Conservation (phyloP, 2,888 invertebrate species). For the Acanthosoma haemorrhoidale region DNA sequence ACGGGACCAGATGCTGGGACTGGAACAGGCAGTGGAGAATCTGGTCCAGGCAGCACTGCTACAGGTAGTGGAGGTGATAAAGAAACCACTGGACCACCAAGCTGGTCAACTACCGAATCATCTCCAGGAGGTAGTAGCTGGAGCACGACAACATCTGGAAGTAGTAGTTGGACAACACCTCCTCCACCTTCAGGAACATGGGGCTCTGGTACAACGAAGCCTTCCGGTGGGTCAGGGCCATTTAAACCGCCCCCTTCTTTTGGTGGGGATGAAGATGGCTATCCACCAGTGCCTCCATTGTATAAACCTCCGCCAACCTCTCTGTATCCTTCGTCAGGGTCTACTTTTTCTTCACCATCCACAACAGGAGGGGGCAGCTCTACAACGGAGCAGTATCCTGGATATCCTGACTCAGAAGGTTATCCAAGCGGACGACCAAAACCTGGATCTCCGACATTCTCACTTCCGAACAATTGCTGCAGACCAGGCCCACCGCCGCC, state of each 20-base stretch:
- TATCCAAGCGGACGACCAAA: conserved; percentile 10
- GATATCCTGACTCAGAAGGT: not conserved
- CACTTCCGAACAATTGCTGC: conserved; percentile 34
- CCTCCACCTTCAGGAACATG: conserved; percentile 32
- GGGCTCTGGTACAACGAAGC: conserved; percentile 1
- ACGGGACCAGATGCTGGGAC: conserved; percentile 43
- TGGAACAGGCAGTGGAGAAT: conserved; percentile 43
- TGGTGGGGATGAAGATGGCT: conserved; percentile 42
- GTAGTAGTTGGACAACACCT: not conserved
- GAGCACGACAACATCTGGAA: not conserved
- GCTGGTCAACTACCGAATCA: conserved; percentile 1
- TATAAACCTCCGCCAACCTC: not conserved
- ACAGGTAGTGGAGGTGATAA: conserved; percentile 36
- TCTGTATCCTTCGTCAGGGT: too few species aligned
- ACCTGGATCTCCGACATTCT: conserved; percentile 34
- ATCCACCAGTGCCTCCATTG: not conserved
- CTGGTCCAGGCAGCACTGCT: conserved; percentile 44
- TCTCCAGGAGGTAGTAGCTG: not conserved
- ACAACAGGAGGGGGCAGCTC: not conserved
- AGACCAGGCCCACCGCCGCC: conserved; percentile 29
- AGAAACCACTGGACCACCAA: conserved; percentile 41
- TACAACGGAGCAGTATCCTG: not conserved
- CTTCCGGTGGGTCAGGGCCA: not conserved
- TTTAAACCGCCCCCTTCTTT: conserved; percentile 35
- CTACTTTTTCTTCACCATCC: not conserved